phyloP scores from a whole-genome alignment of 2,113 vertebrate species.

The Lepisosteus oculatus region DNA sequence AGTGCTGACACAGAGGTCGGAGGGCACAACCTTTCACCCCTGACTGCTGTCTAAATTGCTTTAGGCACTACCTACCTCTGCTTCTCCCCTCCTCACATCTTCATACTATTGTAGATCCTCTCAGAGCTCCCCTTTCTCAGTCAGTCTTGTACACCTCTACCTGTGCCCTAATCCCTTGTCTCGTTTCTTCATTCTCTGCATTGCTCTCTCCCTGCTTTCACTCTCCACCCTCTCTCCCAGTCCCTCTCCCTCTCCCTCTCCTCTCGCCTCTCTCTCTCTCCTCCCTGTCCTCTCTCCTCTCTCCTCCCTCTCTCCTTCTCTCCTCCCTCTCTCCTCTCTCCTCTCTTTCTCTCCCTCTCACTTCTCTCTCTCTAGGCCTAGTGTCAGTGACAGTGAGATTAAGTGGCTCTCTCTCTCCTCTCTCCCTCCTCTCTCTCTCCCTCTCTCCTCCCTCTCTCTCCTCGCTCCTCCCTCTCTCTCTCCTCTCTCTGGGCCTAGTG shows the following conservation, averaged over 20 bases:
- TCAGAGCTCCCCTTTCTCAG: not conserved
- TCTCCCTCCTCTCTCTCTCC: not conserved
- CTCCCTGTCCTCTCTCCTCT: too few species aligned
- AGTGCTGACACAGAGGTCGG: too few species aligned
- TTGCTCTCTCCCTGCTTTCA: not conserved
- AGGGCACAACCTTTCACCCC: too few species aligned
- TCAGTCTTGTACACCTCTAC: not conserved
- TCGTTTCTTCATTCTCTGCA: not conserved
- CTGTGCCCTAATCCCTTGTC: not conserved
- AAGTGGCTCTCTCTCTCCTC: too few species aligned
- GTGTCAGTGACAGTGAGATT: not conserved
- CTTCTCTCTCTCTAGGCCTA: not conserved
- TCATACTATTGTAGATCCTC: not conserved
- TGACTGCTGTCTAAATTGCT: too few species aligned
- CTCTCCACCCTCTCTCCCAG: not conserved
- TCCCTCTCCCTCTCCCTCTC: not conserved
- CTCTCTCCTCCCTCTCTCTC: not conserved
- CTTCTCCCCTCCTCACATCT: not conserved
- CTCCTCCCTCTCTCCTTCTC: too few species aligned
- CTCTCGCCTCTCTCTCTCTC: not conserved
- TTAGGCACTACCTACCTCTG: not conserved
- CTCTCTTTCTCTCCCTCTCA: not conserved
- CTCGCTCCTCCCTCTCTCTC: not conserved
- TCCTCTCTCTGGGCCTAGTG: not conserved
- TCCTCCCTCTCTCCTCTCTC: not conserved